These are phyloP conservation scores for Peromyscus maniculatus DNA, from an alignment of 2,113 vertebrate species.

Conservation along the genomic window DNA sequence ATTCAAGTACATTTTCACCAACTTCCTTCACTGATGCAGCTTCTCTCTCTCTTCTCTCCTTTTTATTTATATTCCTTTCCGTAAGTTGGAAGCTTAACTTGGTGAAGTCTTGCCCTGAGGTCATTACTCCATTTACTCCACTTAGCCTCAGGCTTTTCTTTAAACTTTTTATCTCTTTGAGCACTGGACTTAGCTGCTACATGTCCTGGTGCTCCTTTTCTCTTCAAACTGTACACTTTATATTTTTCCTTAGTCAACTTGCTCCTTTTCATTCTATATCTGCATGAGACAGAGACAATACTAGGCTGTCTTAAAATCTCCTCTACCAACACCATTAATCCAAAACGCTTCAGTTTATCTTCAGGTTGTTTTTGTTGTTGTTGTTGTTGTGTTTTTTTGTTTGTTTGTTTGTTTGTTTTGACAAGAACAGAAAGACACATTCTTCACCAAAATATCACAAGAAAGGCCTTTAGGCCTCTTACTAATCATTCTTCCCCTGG, in stretches of 20 bases:
- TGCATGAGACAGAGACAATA: neutral
- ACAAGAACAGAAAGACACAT: neutral
- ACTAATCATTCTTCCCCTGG: neutral
- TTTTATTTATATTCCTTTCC: no score
- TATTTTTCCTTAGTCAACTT: neutral
- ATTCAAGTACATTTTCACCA: neutral
- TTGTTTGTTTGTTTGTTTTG: neutral
- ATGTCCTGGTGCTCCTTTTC: neutral
- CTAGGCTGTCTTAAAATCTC: neutral
- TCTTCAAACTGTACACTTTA: neutral
- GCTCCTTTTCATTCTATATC: neutral
- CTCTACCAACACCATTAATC: neutral
- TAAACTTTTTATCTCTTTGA: no score
- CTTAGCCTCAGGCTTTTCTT: neutral
- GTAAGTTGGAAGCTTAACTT: no score
- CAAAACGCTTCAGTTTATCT: neutral
- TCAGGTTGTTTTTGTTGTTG: no score
- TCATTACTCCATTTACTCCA: neutral
- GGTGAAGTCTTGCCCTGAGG: neutral
- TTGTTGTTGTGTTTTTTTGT: no score
- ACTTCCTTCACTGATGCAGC: neutral
- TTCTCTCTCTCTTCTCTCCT: no score
- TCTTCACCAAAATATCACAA: neutral
- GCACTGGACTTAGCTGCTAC: neutral
- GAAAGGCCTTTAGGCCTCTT: neutral